Evolutionary conservation across 2,797 vertebrate genomes (phyloP).

Genomic region (Coluber constrictor): DNA sequence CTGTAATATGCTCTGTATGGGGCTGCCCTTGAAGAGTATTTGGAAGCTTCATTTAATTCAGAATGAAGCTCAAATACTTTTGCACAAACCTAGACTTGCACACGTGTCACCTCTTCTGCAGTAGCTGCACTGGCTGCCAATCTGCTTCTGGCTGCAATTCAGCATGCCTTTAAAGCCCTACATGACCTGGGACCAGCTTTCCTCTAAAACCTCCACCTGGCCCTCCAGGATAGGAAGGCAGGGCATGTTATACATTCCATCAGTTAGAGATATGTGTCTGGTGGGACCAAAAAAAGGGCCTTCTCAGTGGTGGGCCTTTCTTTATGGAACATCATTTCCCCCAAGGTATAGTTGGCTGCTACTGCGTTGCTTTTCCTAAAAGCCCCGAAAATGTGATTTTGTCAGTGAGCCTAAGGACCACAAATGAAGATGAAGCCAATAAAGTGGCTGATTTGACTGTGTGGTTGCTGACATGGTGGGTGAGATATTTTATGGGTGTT

Average conservation of each 20-base stretch:
- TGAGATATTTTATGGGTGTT: not conserved
- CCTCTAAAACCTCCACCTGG: not conserved
- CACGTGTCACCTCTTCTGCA: not conserved
- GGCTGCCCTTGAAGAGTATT: not conserved
- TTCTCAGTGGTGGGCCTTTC: not conserved
- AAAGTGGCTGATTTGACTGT: not conserved
- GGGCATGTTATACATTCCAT: not conserved
- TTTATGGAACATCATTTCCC: not conserved
- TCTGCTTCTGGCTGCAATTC: not conserved
- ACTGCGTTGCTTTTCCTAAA: not conserved
- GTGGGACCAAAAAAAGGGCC: not conserved
- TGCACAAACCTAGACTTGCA: not conserved
- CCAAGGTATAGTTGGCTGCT: not conserved
- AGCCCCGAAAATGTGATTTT: not conserved
- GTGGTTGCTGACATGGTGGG: not conserved
- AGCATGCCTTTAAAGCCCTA: not conserved
- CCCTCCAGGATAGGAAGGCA: not conserved
- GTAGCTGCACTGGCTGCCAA: not conserved
- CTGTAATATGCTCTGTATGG: not conserved
- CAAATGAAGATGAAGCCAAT: not conserved
- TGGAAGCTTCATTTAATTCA: not conserved
- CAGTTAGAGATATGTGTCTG: not conserved
- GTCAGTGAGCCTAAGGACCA: not conserved
- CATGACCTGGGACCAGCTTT: not conserved
- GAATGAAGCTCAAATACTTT: not conserved